Percentiles rank a stretch among this genome's conserved stretches.
Conservation (phyloP, 1,140 invertebrate species). For the Pantala flavescens region DNA sequence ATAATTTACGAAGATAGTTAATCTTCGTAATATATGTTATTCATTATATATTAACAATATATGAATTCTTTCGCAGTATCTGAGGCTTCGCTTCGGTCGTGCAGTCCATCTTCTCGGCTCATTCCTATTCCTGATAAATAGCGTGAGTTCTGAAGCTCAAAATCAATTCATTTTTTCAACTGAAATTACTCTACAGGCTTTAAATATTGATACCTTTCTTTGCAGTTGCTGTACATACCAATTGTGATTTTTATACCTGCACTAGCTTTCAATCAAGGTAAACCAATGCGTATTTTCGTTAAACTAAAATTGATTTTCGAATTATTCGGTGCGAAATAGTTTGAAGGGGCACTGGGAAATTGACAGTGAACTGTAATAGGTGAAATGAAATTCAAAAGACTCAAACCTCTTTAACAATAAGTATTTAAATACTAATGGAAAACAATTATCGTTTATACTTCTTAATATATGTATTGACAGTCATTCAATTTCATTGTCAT, state of each 20-base stretch:
- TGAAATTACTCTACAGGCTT: not conserved
- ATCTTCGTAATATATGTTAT: not conserved
- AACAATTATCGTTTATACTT: too few species aligned
- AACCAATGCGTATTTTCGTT: constrained; percentile 22
- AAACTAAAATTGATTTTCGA: too few species aligned
- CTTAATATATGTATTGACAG: too few species aligned
- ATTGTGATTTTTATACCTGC: constrained; percentile 45
- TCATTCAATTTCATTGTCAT: too few species aligned
- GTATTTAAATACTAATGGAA: too few species aligned
- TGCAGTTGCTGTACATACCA: constrained; percentile 40
- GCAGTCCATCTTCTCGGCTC: constrained; percentile 49
- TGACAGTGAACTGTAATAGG: too few species aligned
- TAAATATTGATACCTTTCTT: not conserved
- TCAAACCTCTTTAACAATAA: too few species aligned
- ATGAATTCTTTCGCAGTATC: constrained; percentile 45
- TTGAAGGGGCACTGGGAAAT: too few species aligned
- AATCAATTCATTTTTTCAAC: too few species aligned
- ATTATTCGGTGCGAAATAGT: too few species aligned
- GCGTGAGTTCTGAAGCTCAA: constrained; percentile 30
- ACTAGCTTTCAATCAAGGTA: constrained; percentile 39
- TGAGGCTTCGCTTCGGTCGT: constrained; percentile 53
- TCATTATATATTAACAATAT: too few species aligned
- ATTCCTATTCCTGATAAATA: constrained; percentile 50
- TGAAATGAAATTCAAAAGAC: too few species aligned
- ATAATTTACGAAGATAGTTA: not conserved